Evolutionary conservation across 92 coral and sea anemone species (phyloP), one percentile per base, ranked within the genome.

Genomic region (Nematostella vectensis): DNA sequence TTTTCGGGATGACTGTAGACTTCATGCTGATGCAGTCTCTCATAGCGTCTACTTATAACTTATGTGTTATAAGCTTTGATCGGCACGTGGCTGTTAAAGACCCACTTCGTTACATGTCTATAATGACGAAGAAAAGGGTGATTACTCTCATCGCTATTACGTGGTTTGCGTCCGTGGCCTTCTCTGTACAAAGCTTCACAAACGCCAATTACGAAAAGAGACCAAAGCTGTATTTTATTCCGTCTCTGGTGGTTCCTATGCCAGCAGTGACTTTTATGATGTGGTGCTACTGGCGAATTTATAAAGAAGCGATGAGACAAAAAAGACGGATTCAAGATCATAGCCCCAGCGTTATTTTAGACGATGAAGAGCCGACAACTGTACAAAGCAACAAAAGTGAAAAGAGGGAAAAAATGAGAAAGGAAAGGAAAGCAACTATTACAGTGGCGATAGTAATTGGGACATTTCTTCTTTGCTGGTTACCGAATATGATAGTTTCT

Each of bases 371-470:
- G 3, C 30, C 28, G 13, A 48, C 25, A 1, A 45, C 23, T 1
- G 25, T 28, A 44, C 9, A 45, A 4, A 4, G 4, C 17, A 43
- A 39, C 11, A 51, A 51, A 27, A 40, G 60, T 0, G 31, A 16
- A 0, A 45, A 27, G 24, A 54, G 42, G 29, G 63, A 49, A 1
- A 20, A 63, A 19, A 29, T 66, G 1, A 55, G 17, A 55, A 66
- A 66, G 30, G 72, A 66, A 18, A 44, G 72, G 11, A 66, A 66
- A 55, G 72, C 72, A 6, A 54, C 62, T 1, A 40, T 54, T 11
- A 66, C 72, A 12, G 75, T 68, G 1, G 67, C 59, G 4, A 57
- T 68, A 58, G 65, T 68, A 1, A 62, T 68, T 17, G 67, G 75
- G 31, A 59, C 75, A 1, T 68, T 68, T 22, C 30, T 68, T 3